Evolutionary conservation across 2,113 vertebrate species (phyloP).

Genomic region (Paradoxurus hermaphroditus): DNA sequence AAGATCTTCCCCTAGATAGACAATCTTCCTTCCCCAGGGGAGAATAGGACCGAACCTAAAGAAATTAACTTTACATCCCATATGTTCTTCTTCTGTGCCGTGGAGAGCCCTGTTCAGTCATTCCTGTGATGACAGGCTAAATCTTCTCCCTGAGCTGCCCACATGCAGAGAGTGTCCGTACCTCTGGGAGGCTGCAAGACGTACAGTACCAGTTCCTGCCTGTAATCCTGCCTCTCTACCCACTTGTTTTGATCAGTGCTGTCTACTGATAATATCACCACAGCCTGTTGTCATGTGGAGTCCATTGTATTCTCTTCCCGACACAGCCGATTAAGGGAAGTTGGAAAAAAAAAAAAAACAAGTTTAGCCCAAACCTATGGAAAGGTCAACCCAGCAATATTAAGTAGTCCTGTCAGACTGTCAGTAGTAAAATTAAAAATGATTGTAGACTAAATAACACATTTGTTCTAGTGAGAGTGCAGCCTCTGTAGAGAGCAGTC

Average conservation of each 20-base stretch:
- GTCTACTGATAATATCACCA: not conserved
- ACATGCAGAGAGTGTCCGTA: fast-evolving
- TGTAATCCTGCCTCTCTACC: not conserved
- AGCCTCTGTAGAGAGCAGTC: fast-evolving
- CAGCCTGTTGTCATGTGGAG: not conserved
- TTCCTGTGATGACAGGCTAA: not conserved
- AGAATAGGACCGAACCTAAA: not conserved
- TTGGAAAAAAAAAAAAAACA: not conserved
- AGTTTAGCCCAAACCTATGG: conserved; percentile 33
- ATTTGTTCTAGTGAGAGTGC: not conserved
- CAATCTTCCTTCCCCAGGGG: not conserved
- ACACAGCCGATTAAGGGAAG: not conserved
- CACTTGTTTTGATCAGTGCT: not conserved
- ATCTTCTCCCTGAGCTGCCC: not conserved
- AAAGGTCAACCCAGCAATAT: conserved; percentile 19
- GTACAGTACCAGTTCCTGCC: fast-evolving
- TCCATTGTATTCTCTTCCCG: not conserved
- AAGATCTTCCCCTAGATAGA: not conserved
- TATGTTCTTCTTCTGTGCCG: not conserved
- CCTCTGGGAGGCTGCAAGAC: fast-evolving
- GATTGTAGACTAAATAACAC: not conserved
- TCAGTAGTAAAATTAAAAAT: conserved; percentile 33
- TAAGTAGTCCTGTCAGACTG: not conserved
- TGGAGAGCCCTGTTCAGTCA: not conserved
- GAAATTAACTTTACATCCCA: not conserved